Percentiles rank a stretch among this genome's conserved stretches.
Conservation (phyloP, 1,140 invertebrate species). For the Drosophila rhopaloa region DNA sequence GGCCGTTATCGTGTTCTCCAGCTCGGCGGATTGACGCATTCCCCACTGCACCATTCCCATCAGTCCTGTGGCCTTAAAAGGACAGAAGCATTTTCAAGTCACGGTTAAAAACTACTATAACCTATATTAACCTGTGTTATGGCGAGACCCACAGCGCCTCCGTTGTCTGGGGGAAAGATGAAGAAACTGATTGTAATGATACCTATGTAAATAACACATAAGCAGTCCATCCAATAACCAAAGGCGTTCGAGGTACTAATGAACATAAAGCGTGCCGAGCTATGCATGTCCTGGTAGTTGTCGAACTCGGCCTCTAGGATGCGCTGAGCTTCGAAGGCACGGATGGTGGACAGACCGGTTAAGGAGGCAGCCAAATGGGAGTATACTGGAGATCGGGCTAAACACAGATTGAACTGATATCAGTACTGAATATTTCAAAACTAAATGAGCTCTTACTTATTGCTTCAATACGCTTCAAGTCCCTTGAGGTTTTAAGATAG, state of each 20-base stretch:
- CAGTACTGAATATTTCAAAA: too few species aligned
- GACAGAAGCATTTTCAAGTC: background rate
- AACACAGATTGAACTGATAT: too few species aligned
- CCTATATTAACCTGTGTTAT: slow-evolving; percentile 87
- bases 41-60: slow-evolving; percentile 95
- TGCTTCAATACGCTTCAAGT: slow-evolving; percentile 95
- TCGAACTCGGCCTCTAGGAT: slow-evolving; percentile 93
- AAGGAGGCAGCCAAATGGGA: slow-evolving; percentile 95
- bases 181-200: slow-evolving; percentile 90
- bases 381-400: slow-evolving; percentile 92
- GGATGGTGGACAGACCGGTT: slow-evolving; percentile 94
- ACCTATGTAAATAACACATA: slow-evolving; percentile 90
- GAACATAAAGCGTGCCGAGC: slow-evolving; percentile 88
- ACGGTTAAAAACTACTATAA: too few species aligned
- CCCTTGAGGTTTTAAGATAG: slow-evolving; percentile 93
- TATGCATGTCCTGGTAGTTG: slow-evolving; percentile 90
- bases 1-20: slow-evolving; percentile 93
- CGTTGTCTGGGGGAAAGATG: slow-evolving; percentile 86
- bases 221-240: slow-evolving; percentile 91
- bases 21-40: slow-evolving; percentile 92
- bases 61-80: slow-evolving; percentile 88
- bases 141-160: slow-evolving; percentile 91
- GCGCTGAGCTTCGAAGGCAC: slow-evolving; percentile 92
- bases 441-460: slow-evolving; percentile 88
- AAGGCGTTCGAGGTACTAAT: slow-evolving; percentile 88